Evolutionary conservation across 2,113 vertebrate species (phyloP), one percentile per base, ranked within the genome.

Genomic region (Cygnus atratus): DNA sequence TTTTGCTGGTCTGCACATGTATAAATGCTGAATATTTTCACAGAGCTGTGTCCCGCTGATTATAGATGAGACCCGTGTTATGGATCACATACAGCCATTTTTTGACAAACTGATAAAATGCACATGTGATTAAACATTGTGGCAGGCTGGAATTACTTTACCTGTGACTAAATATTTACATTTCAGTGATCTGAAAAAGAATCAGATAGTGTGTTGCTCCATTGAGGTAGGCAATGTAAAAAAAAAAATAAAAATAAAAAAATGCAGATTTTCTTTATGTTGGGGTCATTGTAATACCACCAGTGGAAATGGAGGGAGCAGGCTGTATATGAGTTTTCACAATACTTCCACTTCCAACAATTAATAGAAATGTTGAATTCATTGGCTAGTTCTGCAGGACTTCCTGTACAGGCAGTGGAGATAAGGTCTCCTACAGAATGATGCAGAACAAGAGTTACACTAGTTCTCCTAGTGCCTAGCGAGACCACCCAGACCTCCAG

Each of bases 61-160:
- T 46, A 21, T 24, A 59, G 41, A 74, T 59, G 3, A 43, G 12
- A 90, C 25, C 33, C 10, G 7, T 37, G 9, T 18, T 67, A 80
- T 0, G 0, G 39, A 79, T 54, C 6, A 2, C 22, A 63, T 1
- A 2, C 11, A 61, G 16, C 11, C 14, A 20, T 28, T 70, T 84
- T 73, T 81, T 13, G 22, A 81, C 25, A 77, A 74, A 63, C 19
- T 48, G 22, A 18, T 29, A 26, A 50, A 90, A 84, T 2, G 0
- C 7, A 17, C 3, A 1, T 11, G 19, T 10, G 73, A 41, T 50
- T 73, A 44, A 85, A 41, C 2, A 24, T 25, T 71, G 21, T 52
- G 37, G 39, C 9, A n/a, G 4, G 2, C 4, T 31, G 13, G 7
- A 83, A 8, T 24, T 81, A 44, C 84, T 90, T 92, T 61, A 55